Base-by-base conservation (phyloP, 1,140 invertebrate species). In the Tetramorium simillimum region DNA sequence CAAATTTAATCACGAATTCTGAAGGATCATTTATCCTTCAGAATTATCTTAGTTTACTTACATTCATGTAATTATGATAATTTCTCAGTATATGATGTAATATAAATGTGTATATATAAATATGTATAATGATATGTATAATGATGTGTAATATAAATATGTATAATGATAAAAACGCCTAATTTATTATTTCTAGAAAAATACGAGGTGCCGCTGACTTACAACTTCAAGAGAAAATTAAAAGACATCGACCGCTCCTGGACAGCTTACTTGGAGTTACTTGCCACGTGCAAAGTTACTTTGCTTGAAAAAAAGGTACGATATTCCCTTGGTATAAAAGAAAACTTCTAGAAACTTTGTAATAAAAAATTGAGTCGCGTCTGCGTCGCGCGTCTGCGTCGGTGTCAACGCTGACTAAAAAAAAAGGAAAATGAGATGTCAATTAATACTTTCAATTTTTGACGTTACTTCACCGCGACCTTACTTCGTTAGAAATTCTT, bases 261-360 rank as follows among this genome's bases (percentile, higher is more conserved):
- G 97, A 88, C 94, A 9, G 94, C 95, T 33, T 98, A 98, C 95
- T 94, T 97, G 67, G 92, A 96, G 85, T 90, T 96, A 37, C 93
- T 98, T 5, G 95, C 96, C 67, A 96, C 97, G 85, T 96, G 96
- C 7, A 97, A 97, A 86, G 95, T 96, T 65, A 96, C 96, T 94
- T 93, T 98, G 16, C 96, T 96, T 89, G 95, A 96, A 90, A 96
- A 97, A 80, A 97, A 97, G 95, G 96, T 96, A 94, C 28, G 60
- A 75, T n/a, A 65, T 85, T 85, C 60, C 6, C 49, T 24, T 21
- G 37, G 18, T 49, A 69, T 24, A 70, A 56, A 70, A 43, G 65
- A 43, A 56, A 81, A 81, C 65, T 81, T 53, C 18, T 43, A 12
- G 49, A 43, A 81, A 58, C 62, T 81, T 70, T 56, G 21, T 56